Base-by-base conservation (phyloP, 2,113 vertebrate genomes). In the Lophotis ruficrista region DNA sequence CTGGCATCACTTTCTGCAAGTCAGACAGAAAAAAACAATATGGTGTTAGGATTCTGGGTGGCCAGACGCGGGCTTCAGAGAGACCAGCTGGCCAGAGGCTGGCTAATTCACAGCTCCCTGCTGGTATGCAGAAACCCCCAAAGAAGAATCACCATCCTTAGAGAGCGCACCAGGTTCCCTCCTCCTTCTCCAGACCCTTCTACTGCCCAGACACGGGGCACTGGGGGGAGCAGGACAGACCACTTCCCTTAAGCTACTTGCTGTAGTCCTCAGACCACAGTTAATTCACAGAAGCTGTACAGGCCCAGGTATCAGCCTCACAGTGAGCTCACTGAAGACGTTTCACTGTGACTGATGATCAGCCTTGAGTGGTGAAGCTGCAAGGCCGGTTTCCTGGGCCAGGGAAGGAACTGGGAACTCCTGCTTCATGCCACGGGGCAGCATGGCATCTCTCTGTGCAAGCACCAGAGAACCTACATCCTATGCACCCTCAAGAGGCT, bases 1-100 rank as follows among this genome's bases (percentile, higher is more conserved):
- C 89, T 83, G 95, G 71, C 58, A 84, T 51, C 41, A n/a, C 94
- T 88, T 94, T 96, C 92, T 97, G 83, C 62, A 97, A 97, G 23
- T 95, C 64, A 96, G 47, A 96, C 12, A 86, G 43, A 95, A 41
- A 96, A 82, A 90, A 95, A 65, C 43, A 79, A 6, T 6, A 75
- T 27, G 13, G 51, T 97, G 51, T 97, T 94, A 96, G 48, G 12
- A 68, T 76, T 21, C 23, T 68, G 51, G 9, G 12, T 50, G 48
- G 64, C 66, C 61, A 93, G 38, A 64, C 23, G 7, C 9, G 16
- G 45, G 43, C 83, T 96, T 83, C 64, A 66, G 35, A 90, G 47
- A 65, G 33, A 54, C 25, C 25, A 60, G 15, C 20, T 51, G 45
- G 24, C 27, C 60, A 69, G 23, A 88, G 19, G n/a, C 48, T 80